A percentile compares a stretch with the other conserved stretches of the same genome.
phyloP scores from a whole-genome alignment of 2,888 invertebrate genomes.

The Pristionchus arcanus region DNA sequence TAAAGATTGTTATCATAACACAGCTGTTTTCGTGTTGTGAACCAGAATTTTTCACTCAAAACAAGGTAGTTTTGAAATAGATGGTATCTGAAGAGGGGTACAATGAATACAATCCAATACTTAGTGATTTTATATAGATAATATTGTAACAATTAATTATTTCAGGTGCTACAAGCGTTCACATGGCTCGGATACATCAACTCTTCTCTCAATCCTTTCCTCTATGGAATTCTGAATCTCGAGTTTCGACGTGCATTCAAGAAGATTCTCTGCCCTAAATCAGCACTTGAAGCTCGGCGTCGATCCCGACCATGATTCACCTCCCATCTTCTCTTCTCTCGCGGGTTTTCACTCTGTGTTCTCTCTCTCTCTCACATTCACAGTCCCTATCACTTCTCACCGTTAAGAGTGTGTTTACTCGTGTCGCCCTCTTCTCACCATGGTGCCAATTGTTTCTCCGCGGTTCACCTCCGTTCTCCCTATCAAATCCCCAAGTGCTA shows the following conservation, averaged over 20 bases:
- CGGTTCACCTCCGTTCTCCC: neutral
- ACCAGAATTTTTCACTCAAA: too few species aligned
- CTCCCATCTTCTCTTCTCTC: neutral
- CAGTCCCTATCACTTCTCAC: slow-evolving; percentile 6
- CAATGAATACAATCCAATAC: too few species aligned
- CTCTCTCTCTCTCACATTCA: neutral
- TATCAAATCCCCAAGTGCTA: slow-evolving; percentile 40
- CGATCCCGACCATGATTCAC: slow-evolving; percentile 42
- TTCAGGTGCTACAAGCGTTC: slow-evolving; percentile 78
- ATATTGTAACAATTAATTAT: too few species aligned
- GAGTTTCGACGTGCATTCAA: slow-evolving; percentile 79
- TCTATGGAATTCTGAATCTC: slow-evolving; percentile 79
- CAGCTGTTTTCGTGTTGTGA: neutral
- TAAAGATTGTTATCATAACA: neutral
- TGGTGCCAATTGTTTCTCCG: slow-evolving; percentile 19
- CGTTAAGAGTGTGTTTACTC: slow-evolving; percentile 21
- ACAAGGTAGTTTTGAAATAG: too few species aligned
- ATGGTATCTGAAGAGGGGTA: too few species aligned
- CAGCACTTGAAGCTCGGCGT: slow-evolving; percentile 66
- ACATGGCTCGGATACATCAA: slow-evolving; percentile 79
- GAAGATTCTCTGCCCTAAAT: slow-evolving; percentile 77
- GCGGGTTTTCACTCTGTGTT: neutral
- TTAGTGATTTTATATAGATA: too few species aligned
- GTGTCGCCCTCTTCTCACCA: slow-evolving; percentile 4
- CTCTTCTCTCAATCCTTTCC: slow-evolving; percentile 77